Evolutionary conservation across 2,888 invertebrate genomes (phyloP), one percentile per base, ranked within the genome.

Genomic region (Lepetodrilus schrolli): DNA sequence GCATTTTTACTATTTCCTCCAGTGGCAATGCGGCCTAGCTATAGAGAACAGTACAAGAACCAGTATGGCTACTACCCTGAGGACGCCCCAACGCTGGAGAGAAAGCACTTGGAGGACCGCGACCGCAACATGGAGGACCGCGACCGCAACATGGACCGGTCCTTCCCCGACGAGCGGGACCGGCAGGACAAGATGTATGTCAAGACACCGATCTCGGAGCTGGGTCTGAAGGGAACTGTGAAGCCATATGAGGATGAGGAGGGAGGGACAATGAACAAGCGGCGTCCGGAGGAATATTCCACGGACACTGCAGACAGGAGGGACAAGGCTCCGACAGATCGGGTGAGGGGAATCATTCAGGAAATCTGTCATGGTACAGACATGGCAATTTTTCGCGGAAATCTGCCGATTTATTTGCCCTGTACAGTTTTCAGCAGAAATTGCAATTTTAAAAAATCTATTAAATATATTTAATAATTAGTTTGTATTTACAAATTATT

Each of bases 271-370:
- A 43, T 38, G 66, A 30, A 26, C 34, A 68, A 38, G 38, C 23
- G 8, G 26, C 7, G 68, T 13, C 38, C 43, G 23, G 47, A 68
- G 47, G 68, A 68, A 23, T 43, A 68, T 17, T 68, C 43, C 13
- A 38, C 68, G 0, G 74, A 77, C 68, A 70, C 75, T 0, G 74
- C 74, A 47, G 78, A 78, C 50, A 77, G 77, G 34, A 21, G 66
- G 4, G 74, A 78, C 36, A 72, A 69, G 36, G 37, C 58, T 48
- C 71, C 76, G 17, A 75, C 72, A n/a, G 75, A 73, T 37, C 70
- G 73, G 77, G 78, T 78, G 50, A 2, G 76, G 43, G 13, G 43
- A n/a, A n/a, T n/a, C n/a, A n/a, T n/a, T n/a, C n/a, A n/a, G n/a
- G n/a, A n/a, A n/a, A n/a, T n/a, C n/a, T n/a, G n/a, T 10, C 43